Percentiles rank a stretch among this genome's conserved stretches.
Conservation (phyloP, 2,797 vertebrate genomes). For the Melanotaenia parkinsoni region DNA sequence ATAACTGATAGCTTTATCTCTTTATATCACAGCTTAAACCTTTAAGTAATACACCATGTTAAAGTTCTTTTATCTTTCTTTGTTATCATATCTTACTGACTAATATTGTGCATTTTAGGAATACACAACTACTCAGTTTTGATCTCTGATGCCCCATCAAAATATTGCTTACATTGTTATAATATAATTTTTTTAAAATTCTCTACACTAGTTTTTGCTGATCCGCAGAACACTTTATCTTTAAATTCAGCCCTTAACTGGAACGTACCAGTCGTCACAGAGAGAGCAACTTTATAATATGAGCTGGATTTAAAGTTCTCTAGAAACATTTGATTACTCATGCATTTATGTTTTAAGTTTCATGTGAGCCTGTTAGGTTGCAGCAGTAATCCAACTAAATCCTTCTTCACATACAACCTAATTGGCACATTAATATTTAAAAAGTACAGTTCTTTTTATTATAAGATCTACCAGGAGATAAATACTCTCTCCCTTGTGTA, state of each 20-base stretch:
- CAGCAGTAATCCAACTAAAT: slow-evolving; percentile 46
- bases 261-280: slow-evolving; percentile 22
- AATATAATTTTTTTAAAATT: slow-evolving; percentile 23
- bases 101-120: background rate
- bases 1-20: no score
- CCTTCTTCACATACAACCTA: slow-evolving; percentile 3
- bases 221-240: slow-evolving; percentile 32
- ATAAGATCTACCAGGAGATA: slow-evolving; percentile 14
- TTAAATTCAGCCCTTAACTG: slow-evolving; percentile 15
- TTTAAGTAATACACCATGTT: background rate
- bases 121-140: background rate
- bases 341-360: slow-evolving; percentile 28
- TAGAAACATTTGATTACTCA: slow-evolving; percentile 20
- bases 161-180: slow-evolving; percentile 12
- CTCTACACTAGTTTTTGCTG: slow-evolving; percentile 13
- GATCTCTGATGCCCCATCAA: background rate
- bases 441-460: slow-evolving; percentile 13
- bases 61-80: slow-evolving; percentile 7
- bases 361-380: slow-evolving; percentile 17
- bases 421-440: slow-evolving; percentile 51
- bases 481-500: slow-evolving; percentile 18
- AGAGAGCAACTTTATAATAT: slow-evolving; percentile 21
- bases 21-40: no score
- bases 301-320: slow-evolving; percentile 39
- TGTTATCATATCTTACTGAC: slow-evolving; percentile 9